These are phyloP conservation scores for Phrynocephalus versicolor DNA, from an alignment of 2,113 vertebrate species.

Conservation along the genomic window DNA sequence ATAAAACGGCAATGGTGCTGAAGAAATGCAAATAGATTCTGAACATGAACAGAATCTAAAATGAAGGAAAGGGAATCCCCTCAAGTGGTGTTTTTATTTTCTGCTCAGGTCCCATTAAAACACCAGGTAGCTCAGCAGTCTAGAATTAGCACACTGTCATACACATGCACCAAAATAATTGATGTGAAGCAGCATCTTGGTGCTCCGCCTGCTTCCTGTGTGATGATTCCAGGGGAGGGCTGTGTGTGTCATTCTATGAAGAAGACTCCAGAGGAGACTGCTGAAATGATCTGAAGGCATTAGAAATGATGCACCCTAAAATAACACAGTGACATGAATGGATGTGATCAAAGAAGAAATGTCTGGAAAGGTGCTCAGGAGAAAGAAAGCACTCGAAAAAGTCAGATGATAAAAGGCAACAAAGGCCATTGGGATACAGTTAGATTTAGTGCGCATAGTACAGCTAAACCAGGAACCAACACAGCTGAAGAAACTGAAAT, in stretches of 20 bases:
- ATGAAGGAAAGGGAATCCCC: not conserved
- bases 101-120: not conserved
- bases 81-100: not conserved
- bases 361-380: conserved; percentile 22
- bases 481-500: not conserved
- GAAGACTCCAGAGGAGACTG: accelerated
- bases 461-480: not conserved
- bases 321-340: conserved; percentile 2
- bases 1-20: not conserved
- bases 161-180: not conserved
- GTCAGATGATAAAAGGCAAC: accelerated
- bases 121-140: accelerated
- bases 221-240: not conserved
- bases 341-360: conserved; percentile 23
- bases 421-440: not conserved
- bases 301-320: conserved; percentile 43
- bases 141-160: accelerated
- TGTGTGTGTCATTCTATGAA: accelerated
- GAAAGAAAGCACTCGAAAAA: accelerated
- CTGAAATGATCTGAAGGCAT: conserved; percentile 17
- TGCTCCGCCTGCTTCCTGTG: not conserved
- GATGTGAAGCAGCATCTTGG: accelerated
- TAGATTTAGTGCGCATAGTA: accelerated
- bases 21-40: conserved; percentile 1
- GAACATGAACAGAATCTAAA: conserved; percentile 10